Conservation (phyloP, 2,113 vertebrate species). For the Pelmatolapia mariae region DNA sequence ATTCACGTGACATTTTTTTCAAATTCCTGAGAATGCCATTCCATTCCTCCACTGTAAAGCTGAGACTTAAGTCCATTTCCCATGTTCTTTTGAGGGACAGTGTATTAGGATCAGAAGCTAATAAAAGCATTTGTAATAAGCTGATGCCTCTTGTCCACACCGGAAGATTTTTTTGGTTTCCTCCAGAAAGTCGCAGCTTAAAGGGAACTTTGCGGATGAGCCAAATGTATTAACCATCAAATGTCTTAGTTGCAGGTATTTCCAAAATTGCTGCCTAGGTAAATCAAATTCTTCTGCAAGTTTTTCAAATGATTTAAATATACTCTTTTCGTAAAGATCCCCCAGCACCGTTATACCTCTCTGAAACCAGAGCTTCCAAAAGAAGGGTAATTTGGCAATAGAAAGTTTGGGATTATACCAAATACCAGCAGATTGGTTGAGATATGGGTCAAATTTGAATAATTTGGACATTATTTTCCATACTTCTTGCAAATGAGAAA, state of each 20-base stretch:
- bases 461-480: neutral
- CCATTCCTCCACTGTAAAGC: neutral
- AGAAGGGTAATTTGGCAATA: accelerated
- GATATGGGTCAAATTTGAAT: neutral
- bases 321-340: accelerated
- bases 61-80: accelerated
- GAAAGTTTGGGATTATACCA: neutral
- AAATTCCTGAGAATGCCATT: neutral
- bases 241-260: neutral
- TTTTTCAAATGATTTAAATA: neutral
- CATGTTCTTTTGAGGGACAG: neutral
- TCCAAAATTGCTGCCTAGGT: neutral
- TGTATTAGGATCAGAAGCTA: neutral
- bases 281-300: neutral
- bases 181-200: accelerated
- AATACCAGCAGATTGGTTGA: neutral
- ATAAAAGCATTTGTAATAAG: neutral
- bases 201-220: neutral
- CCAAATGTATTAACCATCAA: neutral
- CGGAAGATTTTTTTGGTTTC: neutral
- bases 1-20: neutral
- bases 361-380: neutral
- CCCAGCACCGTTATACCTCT: accelerated
- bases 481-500: neutral
- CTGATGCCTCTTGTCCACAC: neutral